phyloP scores from a whole-genome alignment of 1,140 invertebrate species.

The Metaphire vulgaris region DNA sequence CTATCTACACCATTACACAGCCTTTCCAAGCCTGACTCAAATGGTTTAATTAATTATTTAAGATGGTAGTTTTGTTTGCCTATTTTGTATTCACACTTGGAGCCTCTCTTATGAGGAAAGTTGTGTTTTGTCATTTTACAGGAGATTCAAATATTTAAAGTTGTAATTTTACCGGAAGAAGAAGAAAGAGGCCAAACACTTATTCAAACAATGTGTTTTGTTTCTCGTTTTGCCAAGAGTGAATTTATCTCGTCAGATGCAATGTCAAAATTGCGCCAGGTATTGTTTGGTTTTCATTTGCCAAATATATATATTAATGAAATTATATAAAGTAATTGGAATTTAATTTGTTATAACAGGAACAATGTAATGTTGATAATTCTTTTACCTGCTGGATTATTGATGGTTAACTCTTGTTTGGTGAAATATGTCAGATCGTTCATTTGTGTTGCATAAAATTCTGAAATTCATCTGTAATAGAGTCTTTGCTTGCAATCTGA shows the following conservation, averaged over 20 bases:
- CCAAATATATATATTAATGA: conserved; percentile 2
- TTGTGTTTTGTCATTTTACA: no score
- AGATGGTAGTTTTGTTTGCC: no score
- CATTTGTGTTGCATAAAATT: not conserved
- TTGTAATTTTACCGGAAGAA: conserved; percentile 87
- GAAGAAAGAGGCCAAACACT: conserved; percentile 83
- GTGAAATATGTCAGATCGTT: not conserved
- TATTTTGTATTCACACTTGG: no score
- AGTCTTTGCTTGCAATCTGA: no score
- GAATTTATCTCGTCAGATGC: conserved; percentile 91
- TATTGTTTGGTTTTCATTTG: conserved; percentile 39
- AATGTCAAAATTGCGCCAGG: conserved; percentile 93
- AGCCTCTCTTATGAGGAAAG: no score
- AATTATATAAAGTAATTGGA: not conserved
- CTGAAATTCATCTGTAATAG: no score
- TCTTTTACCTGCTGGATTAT: no score
- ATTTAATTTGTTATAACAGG: not conserved
- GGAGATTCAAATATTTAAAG: conserved; percentile 87
- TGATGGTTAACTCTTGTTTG: not conserved
- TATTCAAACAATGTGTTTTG: conserved; percentile 81
- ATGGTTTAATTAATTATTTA: no score
- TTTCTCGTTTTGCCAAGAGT: conserved; percentile 74
- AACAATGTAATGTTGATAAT: no score
- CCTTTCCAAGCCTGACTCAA: no score
- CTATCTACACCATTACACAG: no score